Evolutionary conservation across 2,888 invertebrate genomes (phyloP).

Genomic region (Philaethria dido): DNA sequence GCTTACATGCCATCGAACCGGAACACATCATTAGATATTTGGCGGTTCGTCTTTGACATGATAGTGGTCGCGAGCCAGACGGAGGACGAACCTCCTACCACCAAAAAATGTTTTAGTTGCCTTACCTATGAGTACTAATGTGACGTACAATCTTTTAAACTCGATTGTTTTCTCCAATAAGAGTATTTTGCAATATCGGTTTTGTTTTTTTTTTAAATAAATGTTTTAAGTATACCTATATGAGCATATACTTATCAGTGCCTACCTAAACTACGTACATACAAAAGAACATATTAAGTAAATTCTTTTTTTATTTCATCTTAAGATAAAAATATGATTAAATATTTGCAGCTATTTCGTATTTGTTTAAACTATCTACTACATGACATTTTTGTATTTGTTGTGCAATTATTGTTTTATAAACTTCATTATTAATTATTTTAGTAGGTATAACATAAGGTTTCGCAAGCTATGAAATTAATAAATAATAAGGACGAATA

Average conservation of each 20-base stretch:
- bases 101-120: no score
- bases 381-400: neutral
- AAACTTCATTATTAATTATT: neutral
- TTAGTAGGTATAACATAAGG: neutral
- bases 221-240: neutral
- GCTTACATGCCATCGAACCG: no score
- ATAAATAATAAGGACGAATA: no score
- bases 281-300: neutral
- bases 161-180: no score
- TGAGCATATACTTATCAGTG: neutral
- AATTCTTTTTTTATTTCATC: neutral
- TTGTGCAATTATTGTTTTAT: neutral
- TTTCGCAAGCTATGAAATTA: neutral
- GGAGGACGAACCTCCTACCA: no score
- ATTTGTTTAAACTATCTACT: neutral
- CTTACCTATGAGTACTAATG: no score
- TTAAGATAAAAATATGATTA: conserved; percentile 8
- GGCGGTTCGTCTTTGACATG: no score
- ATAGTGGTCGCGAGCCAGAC: no score
- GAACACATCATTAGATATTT: no score
- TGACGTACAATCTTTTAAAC: no score
- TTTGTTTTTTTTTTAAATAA: no score
- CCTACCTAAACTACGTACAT: neutral
- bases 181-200: no score
- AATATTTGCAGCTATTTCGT: conserved; percentile 9